phyloP scores from a whole-genome alignment of 2,113 vertebrate genomes.

The Oreamnos americanus region DNA sequence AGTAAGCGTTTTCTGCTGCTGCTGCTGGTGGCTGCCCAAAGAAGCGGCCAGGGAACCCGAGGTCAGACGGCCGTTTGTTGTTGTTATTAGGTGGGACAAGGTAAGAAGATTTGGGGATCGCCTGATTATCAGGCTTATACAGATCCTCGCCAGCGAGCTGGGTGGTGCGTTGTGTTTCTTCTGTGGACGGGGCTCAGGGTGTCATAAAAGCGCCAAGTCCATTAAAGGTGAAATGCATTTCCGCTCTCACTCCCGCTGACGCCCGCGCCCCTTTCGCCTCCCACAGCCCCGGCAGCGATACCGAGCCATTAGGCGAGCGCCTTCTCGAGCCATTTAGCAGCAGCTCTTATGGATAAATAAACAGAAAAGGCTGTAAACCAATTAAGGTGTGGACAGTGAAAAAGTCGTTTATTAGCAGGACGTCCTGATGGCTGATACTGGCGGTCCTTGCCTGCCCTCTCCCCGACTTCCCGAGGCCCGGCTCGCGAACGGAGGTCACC shows the following conservation, averaged over 20 bases:
- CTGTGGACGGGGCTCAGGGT: not conserved
- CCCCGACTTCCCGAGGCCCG: not conserved
- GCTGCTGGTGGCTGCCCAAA: not conserved
- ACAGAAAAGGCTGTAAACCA: conserved; percentile 91
- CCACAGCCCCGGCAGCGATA: conserved; percentile 76
- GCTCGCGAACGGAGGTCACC: not conserved
- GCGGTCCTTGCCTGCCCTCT: not conserved
- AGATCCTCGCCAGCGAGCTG: not conserved
- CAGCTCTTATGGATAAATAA: conserved; percentile 90
- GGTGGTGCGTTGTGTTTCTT: not conserved
- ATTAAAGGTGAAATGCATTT: conserved; percentile 76
- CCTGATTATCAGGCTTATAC: not conserved
- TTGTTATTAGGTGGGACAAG: not conserved
- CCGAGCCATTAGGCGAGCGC: conserved; percentile 90
- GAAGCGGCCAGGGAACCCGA: not conserved
- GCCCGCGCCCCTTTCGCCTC: conserved; percentile 39
- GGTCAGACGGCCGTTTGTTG: not conserved
- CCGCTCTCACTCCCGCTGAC: conserved; percentile 61
- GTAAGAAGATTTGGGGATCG: not conserved
- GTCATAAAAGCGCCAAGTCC: conserved; percentile 68
- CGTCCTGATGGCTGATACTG: conserved; percentile 75
- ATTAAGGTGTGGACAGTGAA: conserved; percentile 90
- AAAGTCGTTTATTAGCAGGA: conserved; percentile 91
- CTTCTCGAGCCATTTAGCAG: conserved; percentile 93
- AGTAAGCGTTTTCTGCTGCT: not conserved